These are phyloP conservation scores for Redunca redunca DNA, from an alignment of 2,113 vertebrate species.

Conservation along the genomic window DNA sequence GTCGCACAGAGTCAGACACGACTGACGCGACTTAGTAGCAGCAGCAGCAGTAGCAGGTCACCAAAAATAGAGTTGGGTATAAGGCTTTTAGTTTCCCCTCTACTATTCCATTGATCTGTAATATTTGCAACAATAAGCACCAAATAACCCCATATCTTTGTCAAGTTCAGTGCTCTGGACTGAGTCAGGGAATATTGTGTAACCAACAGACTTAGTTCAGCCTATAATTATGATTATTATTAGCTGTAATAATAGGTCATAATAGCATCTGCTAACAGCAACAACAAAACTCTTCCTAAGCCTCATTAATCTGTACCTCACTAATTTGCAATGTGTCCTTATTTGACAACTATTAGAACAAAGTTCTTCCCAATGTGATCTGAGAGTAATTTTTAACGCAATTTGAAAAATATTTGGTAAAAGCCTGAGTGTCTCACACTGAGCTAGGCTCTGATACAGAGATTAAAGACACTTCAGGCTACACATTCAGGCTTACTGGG, in stretches of 20 bases:
- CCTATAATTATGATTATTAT: conserved; percentile 60
- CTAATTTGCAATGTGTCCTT: conserved; percentile 16
- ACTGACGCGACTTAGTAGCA: too few species aligned
- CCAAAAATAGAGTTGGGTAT: not conserved
- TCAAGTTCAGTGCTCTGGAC: not conserved
- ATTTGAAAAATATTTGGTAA: conserved; percentile 8
- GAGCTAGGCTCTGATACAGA: not conserved
- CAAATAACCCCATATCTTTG: not conserved
- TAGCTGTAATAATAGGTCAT: conserved; percentile 55
- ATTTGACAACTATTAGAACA: conserved; percentile 19
- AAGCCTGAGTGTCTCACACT: not conserved
- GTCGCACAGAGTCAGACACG: rapidly evolving
- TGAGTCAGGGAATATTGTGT: conserved; percentile 38
- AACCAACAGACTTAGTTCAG: conserved; percentile 31
- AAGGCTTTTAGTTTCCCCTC: not conserved
- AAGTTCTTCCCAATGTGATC: not conserved
- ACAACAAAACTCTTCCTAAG: not conserved
- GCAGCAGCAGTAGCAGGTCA: too few species aligned
- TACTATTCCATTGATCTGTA: not conserved
- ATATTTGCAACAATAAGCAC: not conserved
- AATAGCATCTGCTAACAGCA: conserved; percentile 24
- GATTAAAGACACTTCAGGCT: not conserved
- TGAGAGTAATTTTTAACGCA: conserved; percentile 30
- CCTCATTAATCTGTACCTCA: conserved; percentile 41
- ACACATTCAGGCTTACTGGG: not conserved